Conservation (phyloP, 2,113 vertebrate species). For the Mola mola region DNA sequence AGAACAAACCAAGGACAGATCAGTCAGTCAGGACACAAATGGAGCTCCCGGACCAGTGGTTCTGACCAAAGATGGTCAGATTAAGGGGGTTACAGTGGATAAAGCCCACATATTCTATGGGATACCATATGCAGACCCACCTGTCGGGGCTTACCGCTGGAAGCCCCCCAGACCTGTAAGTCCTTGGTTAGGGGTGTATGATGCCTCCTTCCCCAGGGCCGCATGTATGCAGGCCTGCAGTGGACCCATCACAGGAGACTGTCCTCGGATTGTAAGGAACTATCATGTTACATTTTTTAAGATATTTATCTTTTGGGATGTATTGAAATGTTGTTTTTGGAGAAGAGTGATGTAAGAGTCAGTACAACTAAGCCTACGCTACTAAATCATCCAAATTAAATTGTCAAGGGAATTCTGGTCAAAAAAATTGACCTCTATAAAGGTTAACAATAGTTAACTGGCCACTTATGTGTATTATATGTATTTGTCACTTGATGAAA, state of each 20-base stretch:
- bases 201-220: conserved; percentile 74
- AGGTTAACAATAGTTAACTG: no score
- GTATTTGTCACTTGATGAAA: no score
- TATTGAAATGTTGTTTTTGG: no score
- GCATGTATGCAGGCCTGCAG: conserved; percentile 79
- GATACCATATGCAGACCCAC: conserved; percentile 79
- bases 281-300: neutral
- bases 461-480: no score
- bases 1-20: conserved; percentile 22
- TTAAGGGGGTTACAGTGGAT: conserved; percentile 61
- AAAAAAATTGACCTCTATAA: no score
- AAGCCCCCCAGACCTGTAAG: conserved; percentile 72
- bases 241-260: conserved; percentile 59
- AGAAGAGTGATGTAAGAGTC: no score
- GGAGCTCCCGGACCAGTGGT: conserved; percentile 59
- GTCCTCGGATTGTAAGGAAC: conserved; percentile 71
- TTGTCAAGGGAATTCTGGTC: no score
- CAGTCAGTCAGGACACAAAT: conserved; percentile 8
- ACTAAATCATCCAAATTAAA: no score
- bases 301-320: no score
- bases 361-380: no score
- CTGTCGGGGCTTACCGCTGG: conserved; percentile 78
- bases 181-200: conserved; percentile 71
- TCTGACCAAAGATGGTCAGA: conserved; percentile 67
- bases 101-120: conserved; percentile 80